These are phyloP conservation scores for Catagonus wagneri DNA, from an alignment of 2,113 vertebrate species.

Conservation along the genomic window DNA sequence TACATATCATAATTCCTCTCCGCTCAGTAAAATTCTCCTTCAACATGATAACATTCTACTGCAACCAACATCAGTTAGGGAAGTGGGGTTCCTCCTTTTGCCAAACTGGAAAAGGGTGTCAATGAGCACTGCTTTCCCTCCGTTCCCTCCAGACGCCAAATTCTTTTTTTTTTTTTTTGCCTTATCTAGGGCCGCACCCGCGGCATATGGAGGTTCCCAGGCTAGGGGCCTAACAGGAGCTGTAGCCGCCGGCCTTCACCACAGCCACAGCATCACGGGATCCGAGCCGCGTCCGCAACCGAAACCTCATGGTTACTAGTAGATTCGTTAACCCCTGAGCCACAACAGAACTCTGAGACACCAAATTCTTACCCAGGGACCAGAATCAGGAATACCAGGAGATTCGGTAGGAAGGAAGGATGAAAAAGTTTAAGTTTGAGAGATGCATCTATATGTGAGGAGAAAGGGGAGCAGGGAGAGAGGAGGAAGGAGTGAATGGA, in stretches of 20 bases:
- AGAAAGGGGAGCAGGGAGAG: neutral
- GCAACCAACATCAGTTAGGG: neutral
- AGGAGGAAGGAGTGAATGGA: neutral
- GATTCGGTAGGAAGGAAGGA: slow-evolving; percentile 53
- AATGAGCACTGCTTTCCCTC: slow-evolving; percentile 34
- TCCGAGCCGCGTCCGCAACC: no score
- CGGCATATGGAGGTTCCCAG: no score
- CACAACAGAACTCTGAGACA: no score
- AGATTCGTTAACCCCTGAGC: no score
- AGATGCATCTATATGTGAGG: neutral
- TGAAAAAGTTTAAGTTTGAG: slow-evolving; percentile 24
- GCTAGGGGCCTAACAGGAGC: no score
- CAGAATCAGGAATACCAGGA: slow-evolving; percentile 38
- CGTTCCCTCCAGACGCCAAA: slow-evolving; percentile 20
- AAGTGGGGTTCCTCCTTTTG: neutral
- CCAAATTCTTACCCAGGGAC: slow-evolving; percentile 4
- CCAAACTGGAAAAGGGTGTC: slow-evolving; percentile 4
- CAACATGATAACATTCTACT: slow-evolving; percentile 34
- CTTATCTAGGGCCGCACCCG: no score
- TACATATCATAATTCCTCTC: slow-evolving; percentile 54
- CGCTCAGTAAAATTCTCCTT: slow-evolving; percentile 48
- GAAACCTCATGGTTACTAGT: no score
- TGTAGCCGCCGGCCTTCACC: no score
- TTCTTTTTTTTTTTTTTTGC: no score
- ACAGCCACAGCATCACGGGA: no score